Conservation (phyloP, 2,113 vertebrate genomes). For the Drymodes brunneopygia region DNA sequence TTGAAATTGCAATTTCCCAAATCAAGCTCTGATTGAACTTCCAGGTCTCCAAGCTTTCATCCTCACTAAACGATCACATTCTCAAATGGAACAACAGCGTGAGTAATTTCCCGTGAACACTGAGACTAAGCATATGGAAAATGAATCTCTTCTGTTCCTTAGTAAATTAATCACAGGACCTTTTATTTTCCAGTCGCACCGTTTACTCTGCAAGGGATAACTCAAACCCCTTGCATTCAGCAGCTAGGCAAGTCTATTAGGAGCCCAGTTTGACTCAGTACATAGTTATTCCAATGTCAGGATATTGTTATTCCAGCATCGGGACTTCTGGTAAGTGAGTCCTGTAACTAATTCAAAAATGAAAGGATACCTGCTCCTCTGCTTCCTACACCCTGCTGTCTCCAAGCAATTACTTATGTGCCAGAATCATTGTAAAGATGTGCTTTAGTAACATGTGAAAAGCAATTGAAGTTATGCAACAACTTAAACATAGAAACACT, state of each 20-base stretch:
- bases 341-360: constrained; percentile 20
- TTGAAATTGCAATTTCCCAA: neutral
- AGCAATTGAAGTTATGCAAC: constrained; percentile 8
- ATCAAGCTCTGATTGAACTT: constrained; percentile 6
- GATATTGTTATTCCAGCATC: neutral
- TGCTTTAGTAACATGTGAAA: neutral
- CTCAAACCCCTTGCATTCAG: neutral
- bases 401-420: constrained; percentile 41
- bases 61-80: neutral
- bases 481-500: constrained; percentile 28
- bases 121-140: constrained; percentile 17
- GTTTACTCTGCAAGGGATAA: neutral
- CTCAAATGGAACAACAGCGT: neutral
- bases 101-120: constrained; percentile 35
- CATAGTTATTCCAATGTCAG: neutral
- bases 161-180: constrained; percentile 49
- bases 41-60: constrained; percentile 20
- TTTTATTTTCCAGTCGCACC: constrained; percentile 26
- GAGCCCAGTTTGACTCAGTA: constrained; percentile 20
- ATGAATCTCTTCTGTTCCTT: constrained; percentile 35
- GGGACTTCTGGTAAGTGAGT: constrained; percentile 1
- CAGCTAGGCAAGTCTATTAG: constrained; percentile 28
- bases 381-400: neutral
- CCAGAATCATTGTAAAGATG: constrained; percentile 24
- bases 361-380: constrained; percentile 26